Conservation (phyloP, 2,888 invertebrate species). For the Venusia cambrica region DNA sequence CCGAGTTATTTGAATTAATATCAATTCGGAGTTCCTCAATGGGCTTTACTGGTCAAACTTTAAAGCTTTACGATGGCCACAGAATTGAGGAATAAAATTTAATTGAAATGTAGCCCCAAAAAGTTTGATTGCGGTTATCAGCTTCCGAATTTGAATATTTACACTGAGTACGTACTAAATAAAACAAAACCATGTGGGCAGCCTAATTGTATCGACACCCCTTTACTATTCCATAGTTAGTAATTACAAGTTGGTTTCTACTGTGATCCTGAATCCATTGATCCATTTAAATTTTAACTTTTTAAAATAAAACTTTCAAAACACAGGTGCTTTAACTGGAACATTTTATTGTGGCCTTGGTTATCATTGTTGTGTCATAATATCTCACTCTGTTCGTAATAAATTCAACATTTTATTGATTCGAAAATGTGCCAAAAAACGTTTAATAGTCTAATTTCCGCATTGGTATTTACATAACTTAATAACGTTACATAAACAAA, state of each 20-base stretch:
- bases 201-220: slow-evolving; percentile 28
- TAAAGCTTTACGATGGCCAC: slow-evolving; percentile 78
- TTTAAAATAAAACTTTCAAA: slow-evolving; percentile 21
- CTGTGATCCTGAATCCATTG: slow-evolving; percentile 15
- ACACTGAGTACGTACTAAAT: slow-evolving; percentile 59
- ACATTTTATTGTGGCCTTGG: slow-evolving; percentile 14
- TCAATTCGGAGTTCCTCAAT: slow-evolving; percentile 80
- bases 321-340: slow-evolving; percentile 22
- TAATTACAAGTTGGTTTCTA: slow-evolving; percentile 20
- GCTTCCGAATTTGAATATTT: slow-evolving; percentile 81
- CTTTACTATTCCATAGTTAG: slow-evolving; percentile 16
- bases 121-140: slow-evolving; percentile 77
- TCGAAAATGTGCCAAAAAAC: slow-evolving; percentile 32
- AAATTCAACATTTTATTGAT: slow-evolving; percentile 28
- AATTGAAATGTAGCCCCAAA: slow-evolving; percentile 78
- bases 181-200: slow-evolving; percentile 36
- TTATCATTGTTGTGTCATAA: slow-evolving; percentile 20
- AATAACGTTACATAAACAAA: slow-evolving; percentile 28
- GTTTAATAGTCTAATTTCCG: slow-evolving; percentile 29
- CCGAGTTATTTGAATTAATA: slow-evolving; percentile 81
- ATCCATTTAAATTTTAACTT: slow-evolving; percentile 25
- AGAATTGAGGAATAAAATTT: slow-evolving; percentile 79
- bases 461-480: slow-evolving; percentile 26
- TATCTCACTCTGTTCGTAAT: slow-evolving; percentile 19
- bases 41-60: slow-evolving; percentile 80